Conservation (phyloP, 2,113 vertebrate genomes). For the Oncorhynchus gorbuscha region DNA sequence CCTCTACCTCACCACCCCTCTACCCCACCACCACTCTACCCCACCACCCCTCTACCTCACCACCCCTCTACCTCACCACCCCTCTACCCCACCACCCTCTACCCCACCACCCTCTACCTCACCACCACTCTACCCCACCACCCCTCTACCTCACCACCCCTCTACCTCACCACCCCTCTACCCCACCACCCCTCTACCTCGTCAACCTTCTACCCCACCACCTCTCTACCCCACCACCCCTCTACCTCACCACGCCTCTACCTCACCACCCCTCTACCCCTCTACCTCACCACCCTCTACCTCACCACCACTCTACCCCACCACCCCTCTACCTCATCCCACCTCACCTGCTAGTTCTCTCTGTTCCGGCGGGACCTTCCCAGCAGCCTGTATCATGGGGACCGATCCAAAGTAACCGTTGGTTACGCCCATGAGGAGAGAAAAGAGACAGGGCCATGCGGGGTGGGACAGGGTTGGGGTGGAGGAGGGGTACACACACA, state of each 20-base stretch:
- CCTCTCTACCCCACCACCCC: not conserved
- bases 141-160: no score
- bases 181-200: no score
- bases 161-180: no score
- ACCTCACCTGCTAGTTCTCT: slow-evolving; percentile 75
- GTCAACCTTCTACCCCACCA: accelerated
- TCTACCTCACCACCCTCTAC: not conserved
- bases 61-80: no score
- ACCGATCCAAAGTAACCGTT: slow-evolving; percentile 96
- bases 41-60: no score
- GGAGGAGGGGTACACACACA: slow-evolving; percentile 88
- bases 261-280: not conserved
- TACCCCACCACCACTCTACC: no score
- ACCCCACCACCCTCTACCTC: accelerated
- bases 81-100: accelerated
- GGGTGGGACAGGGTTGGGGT: slow-evolving; percentile 86
- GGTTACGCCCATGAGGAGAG: slow-evolving; percentile 95
- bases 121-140: accelerated
- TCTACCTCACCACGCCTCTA: no score
- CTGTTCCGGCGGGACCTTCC: slow-evolving; percentile 90
- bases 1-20: no score
- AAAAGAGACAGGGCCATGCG: slow-evolving; percentile 96
- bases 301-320: no score
- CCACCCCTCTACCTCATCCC: not conserved
- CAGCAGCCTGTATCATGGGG: slow-evolving; percentile 95